These are phyloP conservation scores for Drosophila mayri DNA, from an alignment of 1,140 invertebrate genomes.

Conservation along the genomic window DNA sequence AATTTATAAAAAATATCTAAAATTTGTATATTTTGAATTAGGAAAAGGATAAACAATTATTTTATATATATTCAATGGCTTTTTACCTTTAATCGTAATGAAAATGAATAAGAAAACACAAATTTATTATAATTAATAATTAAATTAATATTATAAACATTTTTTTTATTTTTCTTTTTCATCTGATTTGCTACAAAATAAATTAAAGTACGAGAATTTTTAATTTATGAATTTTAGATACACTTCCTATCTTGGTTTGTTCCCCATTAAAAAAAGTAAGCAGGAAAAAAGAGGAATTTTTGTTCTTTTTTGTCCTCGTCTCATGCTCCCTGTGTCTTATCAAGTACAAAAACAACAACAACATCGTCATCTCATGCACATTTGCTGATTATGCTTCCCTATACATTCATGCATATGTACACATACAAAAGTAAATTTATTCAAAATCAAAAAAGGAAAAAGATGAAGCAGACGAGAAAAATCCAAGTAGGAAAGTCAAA, in stretches of 20 bases:
- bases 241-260: neutral
- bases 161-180: too few relatives aligned
- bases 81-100: too few relatives aligned
- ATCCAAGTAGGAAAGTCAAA: neutral
- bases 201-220: neutral
- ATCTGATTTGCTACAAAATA: neutral
- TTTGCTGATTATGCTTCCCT: slow-evolving; percentile 51
- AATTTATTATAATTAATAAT: too few relatives aligned
- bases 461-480: neutral
- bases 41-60: neutral
- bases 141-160: too few relatives aligned
- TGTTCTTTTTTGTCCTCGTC: neutral
- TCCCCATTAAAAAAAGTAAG: neutral
- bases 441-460: slow-evolving; percentile 6
- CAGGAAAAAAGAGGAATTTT: neutral
- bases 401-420: neutral
- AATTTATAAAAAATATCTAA: neutral
- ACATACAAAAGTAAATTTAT: slow-evolving; percentile 12
- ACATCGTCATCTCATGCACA: slow-evolving; percentile 30
- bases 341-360: slow-evolving; percentile 23
- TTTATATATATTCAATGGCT: too few relatives aligned
- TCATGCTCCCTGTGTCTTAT: slow-evolving; percentile 8
- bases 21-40: neutral
- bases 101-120: too few relatives aligned
- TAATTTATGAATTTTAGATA: neutral